Base-by-base conservation (phyloP, 2,113 vertebrate genomes). In the Xenotilapia longispinis region DNA sequence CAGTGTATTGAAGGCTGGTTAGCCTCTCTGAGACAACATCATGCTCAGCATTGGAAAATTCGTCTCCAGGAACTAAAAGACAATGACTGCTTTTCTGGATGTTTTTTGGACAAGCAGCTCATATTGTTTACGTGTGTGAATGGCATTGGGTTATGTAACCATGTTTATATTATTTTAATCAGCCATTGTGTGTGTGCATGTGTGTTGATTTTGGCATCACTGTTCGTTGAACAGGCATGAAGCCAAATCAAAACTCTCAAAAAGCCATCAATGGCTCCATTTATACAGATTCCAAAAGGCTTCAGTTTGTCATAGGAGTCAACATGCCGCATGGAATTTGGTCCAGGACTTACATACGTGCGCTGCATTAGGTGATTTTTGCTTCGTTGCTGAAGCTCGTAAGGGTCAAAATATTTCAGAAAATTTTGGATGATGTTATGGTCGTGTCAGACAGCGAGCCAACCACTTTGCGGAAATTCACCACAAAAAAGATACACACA, bases 391-490 rank as follows among this genome's bases (percentile, higher is more conserved):
- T 54, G 51, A 54, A 54, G n/a, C 51, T 21, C 1, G 1, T 54
- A 21, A 54, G 51, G n/a, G 51, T 54, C 51, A 54, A 54, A 54
- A 0, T 12, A 54, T 54, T 54, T 54, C 51, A 1, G n/a, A 54
- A 54, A 6, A 54, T 12, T 54, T 54, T 55, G 23, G 54, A 57
- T 28, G 1, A 57, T 0, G 1, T 57, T 28, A 1, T 14, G 23
- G 54, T 57, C 7, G 2, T 57, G 54, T 8, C 23, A 57, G 7
- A 28, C 13, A 0, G 54, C 0, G 54, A 28, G 54, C 23, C 23
- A 0, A 57, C 54, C 54, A 57, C 23, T 3, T 57, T 57, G 54
- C 0, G 0, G 23, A 57, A 57, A 28, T 28, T 57, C 54, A 57
- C 54, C 54, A 57, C 54, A 14, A 57, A 57, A 57, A 57, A 28